A percentile compares a stretch with the other conserved stretches of the same genome.
Conservation (phyloP, 2,113 vertebrate species). For the Oncorhynchus nerka region DNA sequence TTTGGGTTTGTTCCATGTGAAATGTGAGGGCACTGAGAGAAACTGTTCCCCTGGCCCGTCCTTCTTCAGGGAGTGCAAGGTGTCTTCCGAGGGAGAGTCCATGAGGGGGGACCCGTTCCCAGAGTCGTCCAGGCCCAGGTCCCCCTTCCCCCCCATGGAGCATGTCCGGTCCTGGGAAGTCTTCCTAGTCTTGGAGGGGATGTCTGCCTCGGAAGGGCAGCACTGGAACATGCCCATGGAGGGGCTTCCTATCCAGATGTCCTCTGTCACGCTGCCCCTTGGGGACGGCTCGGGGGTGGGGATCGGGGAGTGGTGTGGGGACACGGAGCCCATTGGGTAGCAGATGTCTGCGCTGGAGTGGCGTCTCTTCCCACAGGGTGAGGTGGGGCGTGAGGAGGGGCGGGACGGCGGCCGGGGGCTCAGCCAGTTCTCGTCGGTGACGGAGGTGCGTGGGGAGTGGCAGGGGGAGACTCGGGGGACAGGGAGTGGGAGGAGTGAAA, state of each 20-base stretch:
- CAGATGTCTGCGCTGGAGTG: constrained; percentile 98
- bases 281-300: constrained; percentile 94
- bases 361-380: constrained; percentile 93
- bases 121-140: constrained; percentile 86
- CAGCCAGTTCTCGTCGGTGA: constrained; percentile 98
- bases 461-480: constrained; percentile 92
- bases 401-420: constrained; percentile 91
- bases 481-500: constrained; percentile 82
- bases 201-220: constrained; percentile 88
- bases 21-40: constrained; percentile 95
- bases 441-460: constrained; percentile 94
- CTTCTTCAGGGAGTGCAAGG: constrained; percentile 87
- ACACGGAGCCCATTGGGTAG: constrained; percentile 77
- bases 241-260: constrained; percentile 86
- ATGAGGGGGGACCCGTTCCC: constrained; percentile 85
- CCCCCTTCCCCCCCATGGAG: constrained; percentile 84
- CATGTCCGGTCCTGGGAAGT: constrained; percentile 92
- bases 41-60: constrained; percentile 91
- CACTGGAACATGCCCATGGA: constrained; percentile 88
- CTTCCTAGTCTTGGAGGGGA: constrained; percentile 95
- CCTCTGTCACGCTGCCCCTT: constrained; percentile 93
- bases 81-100: constrained; percentile 87
- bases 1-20: constrained; percentile 98
- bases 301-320: constrained; percentile 93
- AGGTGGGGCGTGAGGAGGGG: constrained; percentile 92